Evolutionary conservation across 2,797 vertebrate genomes (phyloP).

Genomic region (Sternarchorhynchus goeldii): DNA sequence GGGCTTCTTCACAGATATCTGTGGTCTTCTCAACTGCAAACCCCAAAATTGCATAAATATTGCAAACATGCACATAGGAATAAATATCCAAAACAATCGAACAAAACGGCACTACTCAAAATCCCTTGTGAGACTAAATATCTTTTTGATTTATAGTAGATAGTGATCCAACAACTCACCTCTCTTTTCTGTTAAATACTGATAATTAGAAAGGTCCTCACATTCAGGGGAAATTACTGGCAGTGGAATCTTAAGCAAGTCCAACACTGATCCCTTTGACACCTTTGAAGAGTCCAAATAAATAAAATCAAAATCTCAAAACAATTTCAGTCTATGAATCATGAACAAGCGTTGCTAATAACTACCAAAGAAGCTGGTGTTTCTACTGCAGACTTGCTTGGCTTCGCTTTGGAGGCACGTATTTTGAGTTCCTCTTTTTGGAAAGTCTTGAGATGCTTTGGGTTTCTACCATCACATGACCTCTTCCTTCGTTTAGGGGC

Average conservation of each 20-base stretch:
- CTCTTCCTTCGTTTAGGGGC: conserved; percentile 64
- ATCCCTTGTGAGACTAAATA: too few species aligned
- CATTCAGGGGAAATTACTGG: conserved; percentile 75
- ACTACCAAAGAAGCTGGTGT: conserved; percentile 56
- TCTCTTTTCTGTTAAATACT: conserved; percentile 74
- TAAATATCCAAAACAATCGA: neutral
- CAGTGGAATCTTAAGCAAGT: conserved; percentile 78
- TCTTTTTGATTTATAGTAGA: neutral
- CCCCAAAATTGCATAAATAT: neutral
- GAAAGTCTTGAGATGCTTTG: conserved; percentile 54
- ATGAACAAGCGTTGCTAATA: neutral
- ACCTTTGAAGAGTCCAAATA: conserved; percentile 25
- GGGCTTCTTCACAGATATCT: conserved; percentile 64
- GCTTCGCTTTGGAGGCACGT: conserved; percentile 40
- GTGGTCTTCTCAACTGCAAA: conserved; percentile 57
- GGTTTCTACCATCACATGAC: conserved; percentile 56
- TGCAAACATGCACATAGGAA: neutral
- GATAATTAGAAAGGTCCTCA: conserved; percentile 65
- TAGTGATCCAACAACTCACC: conserved; percentile 62
- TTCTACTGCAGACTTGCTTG: conserved; percentile 26
- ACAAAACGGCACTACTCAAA: too few species aligned
- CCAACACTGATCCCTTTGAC: conserved; percentile 72
- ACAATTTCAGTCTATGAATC: neutral
- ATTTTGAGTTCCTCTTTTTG: conserved; percentile 44
- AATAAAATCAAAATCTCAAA: neutral